A percentile compares a stretch with the other conserved stretches of the same genome.
phyloP scores from a whole-genome alignment of 2,113 vertebrate genomes.

The Grallaria varia region DNA sequence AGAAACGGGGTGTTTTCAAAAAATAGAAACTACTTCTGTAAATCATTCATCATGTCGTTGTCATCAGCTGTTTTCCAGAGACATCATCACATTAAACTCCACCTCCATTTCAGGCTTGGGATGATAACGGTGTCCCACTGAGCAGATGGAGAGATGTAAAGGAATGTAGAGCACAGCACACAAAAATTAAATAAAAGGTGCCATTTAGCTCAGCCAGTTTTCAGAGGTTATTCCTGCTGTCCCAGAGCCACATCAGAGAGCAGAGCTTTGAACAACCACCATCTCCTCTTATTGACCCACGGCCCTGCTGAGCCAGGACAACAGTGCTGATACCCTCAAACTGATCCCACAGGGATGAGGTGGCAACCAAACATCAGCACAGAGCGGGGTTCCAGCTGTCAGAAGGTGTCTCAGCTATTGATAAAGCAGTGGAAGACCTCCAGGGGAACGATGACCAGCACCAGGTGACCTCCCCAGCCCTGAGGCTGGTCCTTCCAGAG shows the following conservation, averaged over 20 bases:
- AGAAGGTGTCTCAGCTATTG: background rate
- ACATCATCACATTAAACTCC: background rate
- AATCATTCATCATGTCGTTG: background rate
- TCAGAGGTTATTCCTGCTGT: background rate
- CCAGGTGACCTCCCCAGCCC: background rate
- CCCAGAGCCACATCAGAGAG: background rate
- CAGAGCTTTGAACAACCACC: background rate
- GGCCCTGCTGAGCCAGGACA: background rate
- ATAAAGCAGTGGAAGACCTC: background rate
- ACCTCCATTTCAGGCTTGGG: background rate
- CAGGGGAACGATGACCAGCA: accelerated
- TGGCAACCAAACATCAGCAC: accelerated
- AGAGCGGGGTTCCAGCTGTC: background rate
- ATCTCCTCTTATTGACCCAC: background rate
- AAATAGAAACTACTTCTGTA: background rate
- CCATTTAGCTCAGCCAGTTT: background rate
- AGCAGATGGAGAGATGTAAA: background rate
- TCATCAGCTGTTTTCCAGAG: background rate
- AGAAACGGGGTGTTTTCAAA: background rate
- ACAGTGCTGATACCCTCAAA: background rate
- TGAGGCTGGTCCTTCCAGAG: background rate
- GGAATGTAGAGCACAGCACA: background rate
- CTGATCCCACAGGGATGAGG: background rate
- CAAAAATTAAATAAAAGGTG: background rate
- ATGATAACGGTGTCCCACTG: background rate